These are phyloP conservation scores for Pachyuromys duprasi DNA, from an alignment of 2,797 vertebrate species.

Conservation along the genomic window DNA sequence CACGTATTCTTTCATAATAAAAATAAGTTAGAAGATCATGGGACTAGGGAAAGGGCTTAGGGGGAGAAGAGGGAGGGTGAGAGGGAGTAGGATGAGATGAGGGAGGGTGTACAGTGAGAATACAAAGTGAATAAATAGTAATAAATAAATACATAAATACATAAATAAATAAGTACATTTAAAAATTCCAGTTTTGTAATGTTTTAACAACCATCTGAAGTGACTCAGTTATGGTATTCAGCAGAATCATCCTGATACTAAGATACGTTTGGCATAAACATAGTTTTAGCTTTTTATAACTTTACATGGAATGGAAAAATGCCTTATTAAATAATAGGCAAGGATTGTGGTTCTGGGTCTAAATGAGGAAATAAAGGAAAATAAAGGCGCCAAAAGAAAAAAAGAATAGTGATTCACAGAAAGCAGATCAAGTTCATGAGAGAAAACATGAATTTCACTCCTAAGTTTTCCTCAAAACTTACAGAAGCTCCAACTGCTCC, in stretches of 20 bases:
- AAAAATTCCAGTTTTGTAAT: not conserved
- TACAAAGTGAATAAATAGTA: too few species aligned
- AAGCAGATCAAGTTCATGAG: not conserved
- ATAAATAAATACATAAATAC: too few species aligned
- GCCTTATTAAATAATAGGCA: not conserved
- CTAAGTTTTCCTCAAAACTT: not conserved
- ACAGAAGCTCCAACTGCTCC: not conserved
- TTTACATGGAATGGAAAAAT: conserved; percentile 10
- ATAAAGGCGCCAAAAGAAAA: not conserved
- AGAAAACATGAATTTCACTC: not conserved
- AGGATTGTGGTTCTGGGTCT: not conserved
- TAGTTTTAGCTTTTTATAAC: not conserved
- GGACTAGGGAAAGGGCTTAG: too few species aligned
- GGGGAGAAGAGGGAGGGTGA: too few species aligned
- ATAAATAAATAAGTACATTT: too few species aligned
- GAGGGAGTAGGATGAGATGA: too few species aligned
- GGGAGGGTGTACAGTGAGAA: too few species aligned
- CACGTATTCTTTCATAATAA: not conserved
- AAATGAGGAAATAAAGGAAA: not conserved
- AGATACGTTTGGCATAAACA: not conserved
- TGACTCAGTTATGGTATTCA: not conserved
- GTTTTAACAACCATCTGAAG: not conserved
- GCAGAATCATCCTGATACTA: not conserved
- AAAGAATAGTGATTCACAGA: not conserved
- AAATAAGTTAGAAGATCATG: not conserved